Conservation (phyloP, 1,140 invertebrate species). For the Antheraea mylitta region DNA sequence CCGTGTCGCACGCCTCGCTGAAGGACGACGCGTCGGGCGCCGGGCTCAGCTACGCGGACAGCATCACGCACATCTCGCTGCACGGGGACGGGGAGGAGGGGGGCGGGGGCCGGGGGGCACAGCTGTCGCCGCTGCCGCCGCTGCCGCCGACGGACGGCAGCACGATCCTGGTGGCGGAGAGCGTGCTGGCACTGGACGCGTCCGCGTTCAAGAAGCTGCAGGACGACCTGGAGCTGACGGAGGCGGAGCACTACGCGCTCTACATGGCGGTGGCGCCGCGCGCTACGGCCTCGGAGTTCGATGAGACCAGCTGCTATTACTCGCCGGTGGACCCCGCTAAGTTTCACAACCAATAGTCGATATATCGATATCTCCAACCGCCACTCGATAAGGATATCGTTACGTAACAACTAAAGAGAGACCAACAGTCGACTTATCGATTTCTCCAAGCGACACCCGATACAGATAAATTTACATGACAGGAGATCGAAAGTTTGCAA, state of each 20-base stretch:
- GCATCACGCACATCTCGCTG: constrained; percentile 81
- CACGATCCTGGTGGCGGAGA: constrained; percentile 72
- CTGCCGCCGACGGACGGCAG: constrained; percentile 54
- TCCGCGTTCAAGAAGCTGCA: constrained; percentile 63
- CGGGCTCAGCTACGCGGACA: constrained; percentile 68
- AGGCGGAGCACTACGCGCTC: constrained; percentile 91
- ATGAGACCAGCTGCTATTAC: constrained; percentile 92
- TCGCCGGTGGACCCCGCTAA: constrained; percentile 89
- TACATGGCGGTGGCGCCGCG: constrained; percentile 91
- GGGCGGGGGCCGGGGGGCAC: constrained; percentile 29
- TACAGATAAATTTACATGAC: too few relatives aligned
- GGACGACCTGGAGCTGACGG: constrained; percentile 83
- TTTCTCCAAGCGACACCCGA: too few relatives aligned
- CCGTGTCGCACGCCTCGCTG: constrained; percentile 65
- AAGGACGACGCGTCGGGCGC: constrained; percentile 64
- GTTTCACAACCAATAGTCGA: constrained; percentile 59
- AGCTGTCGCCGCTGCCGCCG: constrained; percentile 38
- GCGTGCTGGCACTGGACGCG: constrained; percentile 70
- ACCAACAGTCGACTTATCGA: too few relatives aligned
- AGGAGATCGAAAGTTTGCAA: too few relatives aligned
- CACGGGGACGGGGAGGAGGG: constrained; percentile 76
- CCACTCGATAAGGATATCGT: too few relatives aligned
- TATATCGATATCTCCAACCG: too few relatives aligned
- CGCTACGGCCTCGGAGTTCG: constrained; percentile 91
- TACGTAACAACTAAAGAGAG: too few relatives aligned